Evolutionary conservation across 2,797 vertebrate species (phyloP).

Genomic region (Aythya fuligula): DNA sequence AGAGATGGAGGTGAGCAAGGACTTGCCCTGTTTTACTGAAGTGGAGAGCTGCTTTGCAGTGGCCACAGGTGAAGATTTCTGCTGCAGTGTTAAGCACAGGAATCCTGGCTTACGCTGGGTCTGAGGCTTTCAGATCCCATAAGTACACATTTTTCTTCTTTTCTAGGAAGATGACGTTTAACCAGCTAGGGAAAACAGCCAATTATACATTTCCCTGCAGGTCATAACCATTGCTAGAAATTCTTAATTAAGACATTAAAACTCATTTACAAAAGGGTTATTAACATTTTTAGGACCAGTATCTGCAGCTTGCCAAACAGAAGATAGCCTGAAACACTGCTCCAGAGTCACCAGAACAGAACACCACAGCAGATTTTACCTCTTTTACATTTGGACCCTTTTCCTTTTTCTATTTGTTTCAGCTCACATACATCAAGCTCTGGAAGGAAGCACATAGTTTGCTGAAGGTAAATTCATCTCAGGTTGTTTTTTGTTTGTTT

Average conservation of each 20-base stretch:
- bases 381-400: not conserved
- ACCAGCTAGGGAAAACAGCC: conserved; percentile 39
- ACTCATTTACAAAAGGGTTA: conserved; percentile 18
- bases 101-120: not conserved
- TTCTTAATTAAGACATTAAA: conserved; percentile 64
- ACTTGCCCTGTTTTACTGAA: not conserved
- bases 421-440: not conserved
- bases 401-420: not conserved
- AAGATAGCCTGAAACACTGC: not conserved
- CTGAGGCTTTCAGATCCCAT: not conserved
- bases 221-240: conserved; percentile 34
- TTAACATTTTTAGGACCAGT: not conserved
- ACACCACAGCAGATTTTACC: not conserved
- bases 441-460: not conserved
- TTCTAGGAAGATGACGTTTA: not conserved
- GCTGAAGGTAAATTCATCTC: not conserved
- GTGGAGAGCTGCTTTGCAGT: not conserved
- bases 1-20: fast-evolving
- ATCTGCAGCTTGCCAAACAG: not conserved
- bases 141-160: not conserved
- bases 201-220: conserved; percentile 51
- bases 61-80: not conserved
- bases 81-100: not conserved
- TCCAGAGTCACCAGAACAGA: not conserved
- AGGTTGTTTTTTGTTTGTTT: too few species aligned